Conservation (phyloP, 2,113 vertebrate species). For the Equus przewalskii region DNA sequence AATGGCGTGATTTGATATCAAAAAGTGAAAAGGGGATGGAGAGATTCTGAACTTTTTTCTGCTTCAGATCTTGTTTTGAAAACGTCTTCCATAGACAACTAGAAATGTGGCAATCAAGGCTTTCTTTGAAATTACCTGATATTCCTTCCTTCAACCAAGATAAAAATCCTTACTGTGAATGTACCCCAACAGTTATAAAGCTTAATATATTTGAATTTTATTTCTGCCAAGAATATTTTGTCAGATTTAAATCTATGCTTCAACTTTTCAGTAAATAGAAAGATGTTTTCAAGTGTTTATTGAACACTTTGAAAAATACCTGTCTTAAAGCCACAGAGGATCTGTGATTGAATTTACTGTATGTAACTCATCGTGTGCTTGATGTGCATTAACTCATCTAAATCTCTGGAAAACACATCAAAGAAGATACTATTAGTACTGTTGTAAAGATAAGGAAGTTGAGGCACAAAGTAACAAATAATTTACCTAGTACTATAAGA, state of each 20-base stretch:
- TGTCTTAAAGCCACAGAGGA: background rate
- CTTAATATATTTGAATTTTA: background rate
- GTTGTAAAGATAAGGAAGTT: background rate
- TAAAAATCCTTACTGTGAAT: background rate
- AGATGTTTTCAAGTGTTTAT: background rate
- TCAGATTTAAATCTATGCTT: slow-evolving; percentile 21
- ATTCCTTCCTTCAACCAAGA: background rate
- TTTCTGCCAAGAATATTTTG: background rate
- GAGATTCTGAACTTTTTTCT: background rate
- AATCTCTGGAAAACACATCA: background rate
- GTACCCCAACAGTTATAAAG: background rate
- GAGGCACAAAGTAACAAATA: background rate
- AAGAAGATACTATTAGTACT: background rate
- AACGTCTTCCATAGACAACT: background rate
- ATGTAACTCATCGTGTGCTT: background rate
- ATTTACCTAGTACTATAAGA: background rate
- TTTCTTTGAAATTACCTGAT: background rate
- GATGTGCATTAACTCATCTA: background rate
- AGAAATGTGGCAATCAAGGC: background rate
- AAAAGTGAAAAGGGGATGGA: background rate
- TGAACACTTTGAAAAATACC: background rate
- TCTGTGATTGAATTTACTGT: background rate
- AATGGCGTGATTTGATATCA: background rate
- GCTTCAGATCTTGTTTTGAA: background rate
- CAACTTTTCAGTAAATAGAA: background rate